Evolutionary conservation across 1,140 invertebrate species (phyloP), one percentile per base, ranked within the genome.

Genomic region (Magallana gigas): DNA sequence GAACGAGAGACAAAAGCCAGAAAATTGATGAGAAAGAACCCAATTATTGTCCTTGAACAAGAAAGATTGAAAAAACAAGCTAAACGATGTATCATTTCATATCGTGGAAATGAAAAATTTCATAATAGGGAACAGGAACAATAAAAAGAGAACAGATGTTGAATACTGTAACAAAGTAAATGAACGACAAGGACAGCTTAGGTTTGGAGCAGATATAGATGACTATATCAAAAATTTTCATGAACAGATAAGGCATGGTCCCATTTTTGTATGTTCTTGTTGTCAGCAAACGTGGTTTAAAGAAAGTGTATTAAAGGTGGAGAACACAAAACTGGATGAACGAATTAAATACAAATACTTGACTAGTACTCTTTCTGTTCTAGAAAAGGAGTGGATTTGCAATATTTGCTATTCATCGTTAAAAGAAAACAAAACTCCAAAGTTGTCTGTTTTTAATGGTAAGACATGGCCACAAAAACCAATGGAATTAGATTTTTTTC

Each of bases 281-380:
- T 88, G 83, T 80, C 60, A 84, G n/a, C 83, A 88, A 59, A 84
- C 83, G 6, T 84, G 60, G 82, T 88, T 84, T 59, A 16, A 36
- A 14, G 16, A 80, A 48, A 68, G 29, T 56, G 82, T 88, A 0
- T 23, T 14, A 14, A 71, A 80, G 4, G 14, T 71, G 58, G 18
- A 6, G 6, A 48, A 76, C 8, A 29, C 12, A 29, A 18, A 12
- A 85, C 11, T 11, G 18, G 59, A 14, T 82, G 16, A 6, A 8
- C 59, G 12, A 9, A 81, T n/a, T n/a, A 81, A 82, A 18, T 4
- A 12, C 12, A 80, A 1, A 14, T 57, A 57, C 16, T 57, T 48
- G 0, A 85, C 84, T 6, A 58, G 14, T 6, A 56, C 60, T 4
- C 83, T 57, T 23, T 87, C 81, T 68, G 62, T 83, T 56, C 11